Base-by-base conservation (phyloP, 2,797 vertebrate genomes). In the Sebastolobus altivelis region DNA sequence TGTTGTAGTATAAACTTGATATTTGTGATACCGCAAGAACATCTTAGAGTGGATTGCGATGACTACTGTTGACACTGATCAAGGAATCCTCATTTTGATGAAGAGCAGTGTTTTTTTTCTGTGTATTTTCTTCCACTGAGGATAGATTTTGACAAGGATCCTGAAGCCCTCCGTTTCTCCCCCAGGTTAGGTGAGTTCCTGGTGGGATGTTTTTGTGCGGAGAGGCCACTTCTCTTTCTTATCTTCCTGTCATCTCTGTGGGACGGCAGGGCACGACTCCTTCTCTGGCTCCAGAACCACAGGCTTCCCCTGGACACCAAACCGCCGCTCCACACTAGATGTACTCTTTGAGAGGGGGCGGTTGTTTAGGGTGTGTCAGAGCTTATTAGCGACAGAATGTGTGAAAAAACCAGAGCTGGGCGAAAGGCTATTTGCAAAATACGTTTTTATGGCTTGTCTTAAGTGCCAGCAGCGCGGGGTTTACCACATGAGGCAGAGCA, bases 211-310 rank as follows among this genome's bases (percentile, higher is more conserved):
- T 95, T 94, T 93, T 93, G 92, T 92, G 92, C 55, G 12, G 82
- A 91, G 92, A 87, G 93, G 93, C 91, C 91, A 91, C 87, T 79
- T 93, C 88, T 93, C 92, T 90, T 92, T 94, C 93, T 94, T 96
- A 96, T 97, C 96, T 96, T 96, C 94, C 97, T 97, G 96, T 97
- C 96, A 96, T 96, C 95, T 95, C 96, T 95, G 97, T 95, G 95
- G 97, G 96, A 96, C 93, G 88, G 95, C 95, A 94, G 94, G 94
- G 92, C 92, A 90, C 88, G 96, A 96, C 96, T 94, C 93, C 86
- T 73, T 88, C 90, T 92, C 94, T 96, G 96, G 96, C 96, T 96
- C 95, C 95, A 95, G 94, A 96, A 94, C 96, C 92, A 31, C 94
- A 94, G 93, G 92, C 88, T 93, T 88, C 91, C 90, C 90, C 90